Evolutionary conservation across 2,888 invertebrate species (phyloP), one percentile per base, ranked within the genome.

Genomic region (Gonocerus acuteangulatus): DNA sequence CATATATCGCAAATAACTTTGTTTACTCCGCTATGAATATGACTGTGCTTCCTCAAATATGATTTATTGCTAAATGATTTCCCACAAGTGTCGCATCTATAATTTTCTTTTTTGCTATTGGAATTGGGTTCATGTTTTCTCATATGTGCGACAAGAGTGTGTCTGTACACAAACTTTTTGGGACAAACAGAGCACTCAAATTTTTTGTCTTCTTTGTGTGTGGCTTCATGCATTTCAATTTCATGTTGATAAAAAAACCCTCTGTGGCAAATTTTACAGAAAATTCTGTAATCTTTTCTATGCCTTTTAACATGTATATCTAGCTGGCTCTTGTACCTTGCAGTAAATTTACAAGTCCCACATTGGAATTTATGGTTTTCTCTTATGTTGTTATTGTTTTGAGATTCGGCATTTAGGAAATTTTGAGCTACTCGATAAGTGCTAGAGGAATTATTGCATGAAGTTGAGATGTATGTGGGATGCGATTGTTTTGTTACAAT

Each of bases 171-270:
- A 65, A 75, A 75, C 60, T 70, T 70, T 57, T 74, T 75, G 3
- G 70, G 70, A 48, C 75, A 75, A 1, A 72, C 64, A 22, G 72
- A 71, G 66, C 75, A 75, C 63, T 66, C 62, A 52, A 67, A 70
- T 1, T 68, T 69, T 49, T 67, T 68, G 16, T 66, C 67, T 15
- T 69, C 70, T 6, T 69, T 67, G 18, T 70, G 68, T 34, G 77
- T 79, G 70, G 81, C 81, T 67, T 78, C 78, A 72, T 82, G 82
- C 60, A 81, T 80, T 68, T 78, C 75, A 62, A 79, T 75, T 65
- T 71, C 76, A 23, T 71, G 71, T 36, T 69, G 69, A n/a, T 70
- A 62, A 19, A 73, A 72, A 60, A 74, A 75, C 0, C 73, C 73
- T 49, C 74, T 74, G 7, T 71, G 69, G 60, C 75, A 75, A n/a